Conservation (phyloP, 1,140 invertebrate genomes). For the Euwallacea similis region DNA sequence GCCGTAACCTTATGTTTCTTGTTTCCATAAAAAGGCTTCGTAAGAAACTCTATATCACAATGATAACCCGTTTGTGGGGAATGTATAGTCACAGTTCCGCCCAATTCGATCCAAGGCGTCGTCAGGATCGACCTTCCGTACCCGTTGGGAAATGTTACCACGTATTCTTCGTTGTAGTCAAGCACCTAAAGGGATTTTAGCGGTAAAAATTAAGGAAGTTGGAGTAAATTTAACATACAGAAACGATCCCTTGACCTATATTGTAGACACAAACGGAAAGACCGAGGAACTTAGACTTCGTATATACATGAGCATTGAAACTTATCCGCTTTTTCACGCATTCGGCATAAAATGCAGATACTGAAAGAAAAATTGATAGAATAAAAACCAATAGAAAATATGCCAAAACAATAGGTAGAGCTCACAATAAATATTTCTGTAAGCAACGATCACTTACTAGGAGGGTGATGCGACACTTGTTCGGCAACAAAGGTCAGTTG, state of each 20-base stretch:
- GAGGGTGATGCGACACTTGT: constrained; percentile 99
- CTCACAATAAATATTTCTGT: neutral
- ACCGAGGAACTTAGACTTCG: constrained; percentile 96
- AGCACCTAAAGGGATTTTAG: constrained; percentile 58
- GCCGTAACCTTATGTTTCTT: constrained; percentile 89
- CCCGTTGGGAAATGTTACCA: constrained; percentile 93
- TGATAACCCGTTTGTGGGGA: constrained; percentile 89
- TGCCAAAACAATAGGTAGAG: neutral
- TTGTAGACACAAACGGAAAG: constrained; percentile 92
- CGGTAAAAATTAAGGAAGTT: too few species aligned
- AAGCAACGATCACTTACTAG: constrained; percentile 64
- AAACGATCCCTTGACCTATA: constrained; percentile 80
- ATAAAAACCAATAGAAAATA: neutral
- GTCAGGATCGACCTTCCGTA: constrained; percentile 95
- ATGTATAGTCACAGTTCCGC: constrained; percentile 83
- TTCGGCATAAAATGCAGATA: constrained; percentile 97
- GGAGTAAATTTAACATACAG: constrained; percentile 43
- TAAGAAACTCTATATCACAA: constrained; percentile 89
- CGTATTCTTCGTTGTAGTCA: constrained; percentile 88
- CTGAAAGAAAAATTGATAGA: constrained; percentile 59
- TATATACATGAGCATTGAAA: constrained; percentile 94
- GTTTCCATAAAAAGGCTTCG: constrained; percentile 96
- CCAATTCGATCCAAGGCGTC: constrained; percentile 95
- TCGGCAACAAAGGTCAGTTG: constrained; percentile 93
- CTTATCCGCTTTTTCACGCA: constrained; percentile 86